These are phyloP conservation scores for Melanerpes aurifrons DNA, from an alignment of 2,113 vertebrate species.

Conservation along the genomic window DNA sequence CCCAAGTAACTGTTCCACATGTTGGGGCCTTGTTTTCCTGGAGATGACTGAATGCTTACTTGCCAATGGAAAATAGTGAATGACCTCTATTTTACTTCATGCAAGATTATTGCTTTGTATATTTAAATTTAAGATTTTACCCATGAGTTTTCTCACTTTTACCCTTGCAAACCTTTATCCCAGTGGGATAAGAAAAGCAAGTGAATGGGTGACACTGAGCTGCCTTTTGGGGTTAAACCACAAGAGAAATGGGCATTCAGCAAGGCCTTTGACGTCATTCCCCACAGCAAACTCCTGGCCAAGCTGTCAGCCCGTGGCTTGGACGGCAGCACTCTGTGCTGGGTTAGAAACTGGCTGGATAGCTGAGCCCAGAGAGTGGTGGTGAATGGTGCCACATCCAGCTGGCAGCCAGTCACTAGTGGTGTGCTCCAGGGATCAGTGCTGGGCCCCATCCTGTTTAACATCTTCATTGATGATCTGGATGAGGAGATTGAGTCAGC, in stretches of 20 bases:
- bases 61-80: background rate
- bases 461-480: no score
- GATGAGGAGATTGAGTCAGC: no score
- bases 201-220: rapidly evolving
- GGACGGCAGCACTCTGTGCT: no score
- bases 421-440: no score
- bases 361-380: no score
- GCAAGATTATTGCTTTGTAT: background rate
- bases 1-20: background rate
- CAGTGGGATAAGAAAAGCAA: background rate
- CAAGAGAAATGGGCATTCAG: background rate
- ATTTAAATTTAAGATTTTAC: background rate
- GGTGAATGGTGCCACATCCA: no score
- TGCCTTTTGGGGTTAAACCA: background rate
- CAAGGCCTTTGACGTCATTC: no score
- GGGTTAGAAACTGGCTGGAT: no score
- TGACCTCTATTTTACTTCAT: background rate
- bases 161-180: background rate
- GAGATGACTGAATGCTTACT: background rate
- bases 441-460: no score
- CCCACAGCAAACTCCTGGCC: no score
- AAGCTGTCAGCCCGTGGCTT: no score
- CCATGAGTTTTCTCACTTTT: background rate
- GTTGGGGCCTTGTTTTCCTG: background rate
- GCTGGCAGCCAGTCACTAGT: no score